Percentiles rank a stretch among this genome's conserved stretches.
phyloP scores from a whole-genome alignment of 1,140 invertebrate species.

The Drosophila albomicans region DNA sequence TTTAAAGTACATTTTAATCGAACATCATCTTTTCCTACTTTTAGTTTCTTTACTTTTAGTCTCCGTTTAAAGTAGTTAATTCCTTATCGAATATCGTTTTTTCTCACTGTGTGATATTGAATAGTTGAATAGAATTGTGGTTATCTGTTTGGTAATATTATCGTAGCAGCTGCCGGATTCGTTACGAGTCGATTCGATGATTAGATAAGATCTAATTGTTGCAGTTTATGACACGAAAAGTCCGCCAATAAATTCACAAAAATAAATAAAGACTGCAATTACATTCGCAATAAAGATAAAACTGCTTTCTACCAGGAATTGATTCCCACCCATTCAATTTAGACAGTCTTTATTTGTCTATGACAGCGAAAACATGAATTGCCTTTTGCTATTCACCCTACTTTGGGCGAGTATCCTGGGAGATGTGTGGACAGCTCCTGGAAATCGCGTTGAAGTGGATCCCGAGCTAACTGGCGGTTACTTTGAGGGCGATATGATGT shows the following conservation, averaged over 20 bases:
- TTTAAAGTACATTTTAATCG: too few species aligned
- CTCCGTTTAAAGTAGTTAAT: too few species aligned
- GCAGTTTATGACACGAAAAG: not conserved
- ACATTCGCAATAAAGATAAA: constrained; percentile 34
- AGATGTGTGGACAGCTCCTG: constrained; percentile 31
- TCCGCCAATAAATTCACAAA: constrained; percentile 7
- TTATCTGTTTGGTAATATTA: not conserved
- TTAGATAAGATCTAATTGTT: constrained; percentile 25
- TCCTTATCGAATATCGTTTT: too few species aligned
- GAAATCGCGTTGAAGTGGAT: constrained; percentile 48
- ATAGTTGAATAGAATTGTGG: not conserved
- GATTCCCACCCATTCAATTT: not conserved
- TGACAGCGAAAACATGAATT: constrained; percentile 2
- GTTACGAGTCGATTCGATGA: not conserved
- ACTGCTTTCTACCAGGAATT: not conserved
- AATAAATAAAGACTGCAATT: constrained; percentile 8
- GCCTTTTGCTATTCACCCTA: not conserved
- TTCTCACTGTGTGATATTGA: not conserved
- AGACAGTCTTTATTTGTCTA: constrained; percentile 9
- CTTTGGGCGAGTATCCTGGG: not conserved
- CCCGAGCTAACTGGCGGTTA: constrained; percentile 68
- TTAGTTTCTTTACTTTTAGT: too few species aligned
- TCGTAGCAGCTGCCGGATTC: not conserved
- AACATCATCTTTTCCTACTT: too few species aligned
- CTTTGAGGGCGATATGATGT: constrained; percentile 68